Percentiles rank a stretch among this genome's conserved stretches.
phyloP scores from a whole-genome alignment of 2,888 invertebrate genomes.

The Gymnosoma rotundatum region DNA sequence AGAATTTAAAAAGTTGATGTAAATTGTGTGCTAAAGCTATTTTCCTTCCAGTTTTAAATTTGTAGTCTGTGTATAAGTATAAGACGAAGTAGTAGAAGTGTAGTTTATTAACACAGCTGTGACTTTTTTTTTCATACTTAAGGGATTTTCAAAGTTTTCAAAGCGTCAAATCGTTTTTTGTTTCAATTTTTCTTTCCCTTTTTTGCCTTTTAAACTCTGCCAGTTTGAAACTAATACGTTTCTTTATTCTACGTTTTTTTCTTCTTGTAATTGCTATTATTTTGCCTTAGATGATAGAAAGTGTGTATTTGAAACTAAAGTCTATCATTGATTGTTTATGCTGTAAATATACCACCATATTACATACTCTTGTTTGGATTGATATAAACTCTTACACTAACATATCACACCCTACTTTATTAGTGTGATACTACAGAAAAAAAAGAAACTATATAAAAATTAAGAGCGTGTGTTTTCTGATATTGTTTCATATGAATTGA shows the following conservation, averaged over 20 bases:
- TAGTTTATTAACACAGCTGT: conserved; percentile 70
- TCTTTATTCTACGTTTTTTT: not conserved
- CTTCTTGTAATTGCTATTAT: not conserved
- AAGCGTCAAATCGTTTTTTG: conserved; percentile 66
- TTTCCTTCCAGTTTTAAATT: conserved; percentile 21
- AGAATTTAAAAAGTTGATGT: conserved; percentile 58
- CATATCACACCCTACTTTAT: conserved; percentile 68
- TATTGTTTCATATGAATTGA: conserved; percentile 65
- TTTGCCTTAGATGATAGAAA: conserved; percentile 60
- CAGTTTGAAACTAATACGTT: conserved; percentile 38
- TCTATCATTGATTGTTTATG: conserved; percentile 70
- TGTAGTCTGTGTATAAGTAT: conserved; percentile 47
- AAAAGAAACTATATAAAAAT: conserved; percentile 35
- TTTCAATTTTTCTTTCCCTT: conserved; percentile 26
- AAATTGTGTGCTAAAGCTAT: conserved; percentile 53
- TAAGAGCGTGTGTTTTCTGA: conserved; percentile 58
- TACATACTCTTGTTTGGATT: conserved; percentile 39
- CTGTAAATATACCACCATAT: conserved; percentile 66
- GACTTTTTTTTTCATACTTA: conserved; percentile 75
- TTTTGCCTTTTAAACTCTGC: conserved; percentile 34
- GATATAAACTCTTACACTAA: not conserved
- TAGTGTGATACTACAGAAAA: conserved; percentile 11
- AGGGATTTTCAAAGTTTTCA: conserved; percentile 76
- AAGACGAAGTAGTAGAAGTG: conserved; percentile 65
- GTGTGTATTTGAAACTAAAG: conserved; percentile 57